These are phyloP conservation scores for Talpa occidentalis DNA, from an alignment of 2,113 vertebrate species.

Conservation along the genomic window DNA sequence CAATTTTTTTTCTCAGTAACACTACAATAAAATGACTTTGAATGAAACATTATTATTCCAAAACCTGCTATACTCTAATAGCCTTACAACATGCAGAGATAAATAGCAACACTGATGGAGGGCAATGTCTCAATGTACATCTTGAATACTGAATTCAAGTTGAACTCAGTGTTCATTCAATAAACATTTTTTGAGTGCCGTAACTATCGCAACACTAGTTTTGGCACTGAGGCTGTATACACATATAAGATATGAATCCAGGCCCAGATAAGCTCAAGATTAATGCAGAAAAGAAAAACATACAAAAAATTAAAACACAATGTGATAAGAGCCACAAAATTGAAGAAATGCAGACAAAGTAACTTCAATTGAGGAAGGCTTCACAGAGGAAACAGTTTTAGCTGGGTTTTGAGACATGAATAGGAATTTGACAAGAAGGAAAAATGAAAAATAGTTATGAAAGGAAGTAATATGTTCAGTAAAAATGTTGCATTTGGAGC, in stretches of 20 bases:
- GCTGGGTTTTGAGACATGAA: slow-evolving; percentile 29
- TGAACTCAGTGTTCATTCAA: not conserved
- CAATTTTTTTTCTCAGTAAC: not conserved
- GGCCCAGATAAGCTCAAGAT: not conserved
- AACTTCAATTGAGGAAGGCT: not conserved
- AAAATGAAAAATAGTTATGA: not conserved
- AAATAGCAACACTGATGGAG: not conserved
- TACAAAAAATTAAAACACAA: not conserved
- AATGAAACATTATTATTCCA: not conserved
- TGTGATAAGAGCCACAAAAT: not conserved
- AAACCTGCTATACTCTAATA: not conserved
- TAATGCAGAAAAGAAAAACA: slow-evolving; percentile 28
- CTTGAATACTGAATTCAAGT: slow-evolving; percentile 14
- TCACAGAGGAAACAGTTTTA: slow-evolving; percentile 7
- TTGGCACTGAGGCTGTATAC: not conserved
- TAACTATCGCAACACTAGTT: not conserved
- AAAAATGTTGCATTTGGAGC: not conserved
- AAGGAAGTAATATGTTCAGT: not conserved
- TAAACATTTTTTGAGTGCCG: not conserved
- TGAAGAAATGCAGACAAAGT: not conserved
- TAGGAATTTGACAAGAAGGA: not conserved
- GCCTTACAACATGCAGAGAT: not conserved
- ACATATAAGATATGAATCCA: not conserved
- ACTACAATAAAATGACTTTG: not conserved
- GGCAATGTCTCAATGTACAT: not conserved